These are phyloP conservation scores for Lichenostomus cassidix DNA, from an alignment of 2,113 vertebrate species.

Conservation along the genomic window DNA sequence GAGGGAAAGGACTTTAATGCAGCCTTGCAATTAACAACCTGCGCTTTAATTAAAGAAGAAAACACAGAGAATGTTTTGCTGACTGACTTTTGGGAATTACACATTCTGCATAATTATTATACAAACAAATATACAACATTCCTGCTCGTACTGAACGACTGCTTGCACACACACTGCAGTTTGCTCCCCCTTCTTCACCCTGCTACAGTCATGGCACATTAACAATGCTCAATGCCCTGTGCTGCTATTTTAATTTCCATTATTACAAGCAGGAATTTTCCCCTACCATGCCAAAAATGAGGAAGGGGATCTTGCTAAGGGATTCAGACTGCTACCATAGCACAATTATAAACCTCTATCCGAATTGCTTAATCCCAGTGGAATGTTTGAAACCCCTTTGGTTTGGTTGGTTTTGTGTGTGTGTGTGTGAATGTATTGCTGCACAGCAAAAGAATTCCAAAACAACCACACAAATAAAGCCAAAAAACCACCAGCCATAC, in stretches of 20 bases:
- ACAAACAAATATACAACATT: neutral
- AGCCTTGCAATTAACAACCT: neutral
- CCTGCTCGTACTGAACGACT: neutral
- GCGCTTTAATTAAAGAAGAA: constrained; percentile 14
- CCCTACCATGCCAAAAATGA: neutral
- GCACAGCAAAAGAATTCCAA: neutral
- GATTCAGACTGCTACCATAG: constrained; percentile 9
- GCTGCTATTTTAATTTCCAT: neutral
- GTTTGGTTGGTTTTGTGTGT: neutral
- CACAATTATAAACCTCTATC: neutral
- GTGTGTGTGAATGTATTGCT: neutral
- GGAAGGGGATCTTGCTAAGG: neutral
- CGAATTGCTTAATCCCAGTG: neutral
- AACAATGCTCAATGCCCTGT: neutral
- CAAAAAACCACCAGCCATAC: neutral
- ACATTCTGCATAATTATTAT: neutral
- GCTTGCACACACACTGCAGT: constrained; percentile 1
- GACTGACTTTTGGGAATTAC: neutral
- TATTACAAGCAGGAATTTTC: neutral
- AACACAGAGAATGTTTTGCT: neutral
- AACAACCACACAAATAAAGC: neutral
- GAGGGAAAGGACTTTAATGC: constrained; percentile 30
- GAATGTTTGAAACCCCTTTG: neutral
- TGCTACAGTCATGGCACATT: neutral
- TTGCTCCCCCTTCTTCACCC: constrained; percentile 12